Conservation (phyloP, 2,888 invertebrate species). For the Drosophila aldrichi region DNA sequence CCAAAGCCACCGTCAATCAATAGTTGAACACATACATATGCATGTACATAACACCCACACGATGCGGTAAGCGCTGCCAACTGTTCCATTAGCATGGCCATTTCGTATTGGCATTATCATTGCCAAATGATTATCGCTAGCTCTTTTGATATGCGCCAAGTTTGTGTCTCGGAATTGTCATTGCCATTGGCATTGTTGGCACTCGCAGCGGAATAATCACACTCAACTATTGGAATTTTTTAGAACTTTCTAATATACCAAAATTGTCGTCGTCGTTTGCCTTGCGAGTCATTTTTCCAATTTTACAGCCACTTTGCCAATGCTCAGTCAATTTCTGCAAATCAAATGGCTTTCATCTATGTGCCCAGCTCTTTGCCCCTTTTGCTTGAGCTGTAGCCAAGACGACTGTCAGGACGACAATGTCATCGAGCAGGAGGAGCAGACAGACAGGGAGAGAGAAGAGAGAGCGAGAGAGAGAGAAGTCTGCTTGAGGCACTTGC, state of each 20-base stretch:
- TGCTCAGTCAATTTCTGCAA: slow-evolving; percentile 77
- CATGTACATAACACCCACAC: slow-evolving; percentile 1
- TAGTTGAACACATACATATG: not conserved
- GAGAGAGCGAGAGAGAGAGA: not conserved
- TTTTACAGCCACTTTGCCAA: slow-evolving; percentile 76
- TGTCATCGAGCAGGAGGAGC: slow-evolving; percentile 22
- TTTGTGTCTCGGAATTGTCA: slow-evolving; percentile 4
- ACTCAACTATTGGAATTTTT: slow-evolving; percentile 49
- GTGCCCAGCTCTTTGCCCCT: slow-evolving; percentile 12
- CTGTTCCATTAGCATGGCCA: slow-evolving; percentile 37
- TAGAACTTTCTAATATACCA: slow-evolving; percentile 55
- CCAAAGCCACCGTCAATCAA: slow-evolving; percentile 24
- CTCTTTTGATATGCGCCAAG: slow-evolving; percentile 25
- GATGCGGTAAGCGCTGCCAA: slow-evolving; percentile 25
- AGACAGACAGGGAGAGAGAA: not conserved
- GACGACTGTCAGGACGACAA: slow-evolving; percentile 57
- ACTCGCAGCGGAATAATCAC: slow-evolving; percentile 36
- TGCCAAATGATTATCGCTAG: slow-evolving; percentile 63
- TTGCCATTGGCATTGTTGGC: slow-evolving; percentile 44
- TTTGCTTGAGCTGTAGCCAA: slow-evolving; percentile 40
- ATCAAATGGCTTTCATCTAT: slow-evolving; percentile 62
- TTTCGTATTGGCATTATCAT: slow-evolving; percentile 53
- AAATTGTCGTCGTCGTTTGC: slow-evolving; percentile 1
- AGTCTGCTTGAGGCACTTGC: slow-evolving; percentile 29
- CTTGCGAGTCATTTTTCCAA: slow-evolving; percentile 41